These are phyloP conservation scores for Capricornis sumatraensis DNA, from an alignment of 2,113 vertebrate species.

Conservation along the genomic window DNA sequence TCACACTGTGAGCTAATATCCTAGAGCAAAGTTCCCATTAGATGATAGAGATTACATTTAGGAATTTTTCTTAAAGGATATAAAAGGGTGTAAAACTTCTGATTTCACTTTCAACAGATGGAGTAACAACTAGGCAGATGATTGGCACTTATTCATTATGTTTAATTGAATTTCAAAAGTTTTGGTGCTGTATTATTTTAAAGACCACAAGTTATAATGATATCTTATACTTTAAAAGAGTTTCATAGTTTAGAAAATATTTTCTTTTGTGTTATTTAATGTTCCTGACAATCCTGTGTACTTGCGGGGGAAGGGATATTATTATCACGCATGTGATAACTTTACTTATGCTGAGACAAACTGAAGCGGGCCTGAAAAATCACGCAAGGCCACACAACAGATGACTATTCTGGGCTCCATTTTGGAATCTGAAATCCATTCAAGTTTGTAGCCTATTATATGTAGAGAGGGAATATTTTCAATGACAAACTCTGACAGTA, in stretches of 20 bases:
- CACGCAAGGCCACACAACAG: not conserved
- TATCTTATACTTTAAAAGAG: not conserved
- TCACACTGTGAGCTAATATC: conserved; percentile 11
- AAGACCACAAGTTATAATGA: not conserved
- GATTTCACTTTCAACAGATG: not conserved
- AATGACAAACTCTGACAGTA: not conserved
- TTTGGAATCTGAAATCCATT: not conserved
- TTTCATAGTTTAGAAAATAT: not conserved
- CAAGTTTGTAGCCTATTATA: not conserved
- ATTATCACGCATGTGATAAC: not conserved
- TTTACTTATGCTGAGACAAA: not conserved
- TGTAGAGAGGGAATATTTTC: not conserved
- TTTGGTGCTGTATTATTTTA: not conserved
- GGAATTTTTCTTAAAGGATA: not conserved
- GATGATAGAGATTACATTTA: not conserved
- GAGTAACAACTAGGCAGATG: not conserved
- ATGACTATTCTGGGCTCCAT: not conserved
- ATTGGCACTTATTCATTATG: not conserved
- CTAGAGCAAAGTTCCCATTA: not conserved
- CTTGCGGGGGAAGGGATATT: not conserved
- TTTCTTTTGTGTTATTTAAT: not conserved
- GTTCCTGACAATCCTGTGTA: not conserved
- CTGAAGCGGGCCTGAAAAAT: not conserved
- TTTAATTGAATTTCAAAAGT: conserved; percentile 32
- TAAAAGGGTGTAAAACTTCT: not conserved